phyloP scores from a whole-genome alignment of 2,888 invertebrate species.

The Idaea aversata region DNA sequence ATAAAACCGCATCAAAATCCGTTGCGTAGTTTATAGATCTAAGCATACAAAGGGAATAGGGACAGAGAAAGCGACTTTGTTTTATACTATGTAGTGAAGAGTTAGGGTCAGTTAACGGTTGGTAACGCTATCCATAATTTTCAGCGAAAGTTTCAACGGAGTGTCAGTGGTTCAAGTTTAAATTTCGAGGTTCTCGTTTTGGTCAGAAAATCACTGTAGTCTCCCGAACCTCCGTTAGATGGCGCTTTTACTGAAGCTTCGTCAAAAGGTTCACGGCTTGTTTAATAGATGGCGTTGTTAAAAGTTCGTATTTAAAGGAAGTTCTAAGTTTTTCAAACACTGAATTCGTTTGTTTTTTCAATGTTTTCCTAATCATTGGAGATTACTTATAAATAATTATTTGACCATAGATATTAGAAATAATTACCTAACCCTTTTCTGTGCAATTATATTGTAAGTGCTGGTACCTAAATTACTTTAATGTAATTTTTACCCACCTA shows the following conservation, averaged over 20 bases:
- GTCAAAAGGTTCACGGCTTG: conserved; percentile 14
- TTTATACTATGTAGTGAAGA: too few species aligned
- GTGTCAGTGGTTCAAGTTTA: background rate
- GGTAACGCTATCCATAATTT: background rate
- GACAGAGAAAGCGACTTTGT: too few species aligned
- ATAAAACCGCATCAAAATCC: too few species aligned
- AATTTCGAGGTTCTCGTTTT: background rate
- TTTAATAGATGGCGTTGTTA: conserved; percentile 35
- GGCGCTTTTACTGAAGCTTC: background rate
- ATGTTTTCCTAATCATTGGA: background rate
- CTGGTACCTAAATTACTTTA: too few species aligned
- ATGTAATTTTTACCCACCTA: background rate
- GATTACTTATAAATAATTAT: too few species aligned
- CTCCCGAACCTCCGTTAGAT: background rate
- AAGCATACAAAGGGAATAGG: too few species aligned
- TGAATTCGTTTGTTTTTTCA: too few species aligned
- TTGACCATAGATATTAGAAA: too few species aligned
- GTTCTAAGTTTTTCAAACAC: background rate
- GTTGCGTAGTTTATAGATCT: too few species aligned
- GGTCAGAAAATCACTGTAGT: background rate
- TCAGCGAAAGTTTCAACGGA: background rate
- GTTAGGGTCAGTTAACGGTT: background rate
- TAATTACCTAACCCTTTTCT: too few species aligned
- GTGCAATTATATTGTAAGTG: too few species aligned
- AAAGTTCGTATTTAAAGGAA: background rate